phyloP scores from a whole-genome alignment of 2,888 invertebrate species.

The Pammene aurita region DNA sequence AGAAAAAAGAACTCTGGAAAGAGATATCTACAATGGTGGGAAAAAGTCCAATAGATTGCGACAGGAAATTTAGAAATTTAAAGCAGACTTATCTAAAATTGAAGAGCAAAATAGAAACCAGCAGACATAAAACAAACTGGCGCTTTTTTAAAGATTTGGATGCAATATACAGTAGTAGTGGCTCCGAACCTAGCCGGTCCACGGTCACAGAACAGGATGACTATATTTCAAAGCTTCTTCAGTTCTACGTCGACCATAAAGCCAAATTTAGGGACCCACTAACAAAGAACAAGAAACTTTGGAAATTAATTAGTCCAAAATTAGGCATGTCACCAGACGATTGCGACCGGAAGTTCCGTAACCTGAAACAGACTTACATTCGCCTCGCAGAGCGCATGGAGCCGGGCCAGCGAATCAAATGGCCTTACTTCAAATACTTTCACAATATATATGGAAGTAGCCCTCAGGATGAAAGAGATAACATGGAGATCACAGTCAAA shows the following conservation, averaged over 20 bases:
- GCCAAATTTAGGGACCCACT: conserved; percentile 68
- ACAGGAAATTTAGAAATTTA: conserved; percentile 75
- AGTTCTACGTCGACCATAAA: conserved; percentile 70
- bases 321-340: conserved; percentile 68
- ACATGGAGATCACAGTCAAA: conserved; percentile 58
- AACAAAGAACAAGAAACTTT: conserved; percentile 68
- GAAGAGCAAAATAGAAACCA: conserved; percentile 61
- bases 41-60: conserved; percentile 58
- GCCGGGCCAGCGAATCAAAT: conserved; percentile 63
- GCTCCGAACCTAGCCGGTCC: conserved; percentile 46
- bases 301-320: conserved; percentile 64
- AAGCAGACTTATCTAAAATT: conserved; percentile 74
- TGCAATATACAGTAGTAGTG: conserved; percentile 58
- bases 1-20: conserved; percentile 67
- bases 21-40: conserved; percentile 46
- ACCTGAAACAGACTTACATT: conserved; percentile 74
- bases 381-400: conserved; percentile 65
- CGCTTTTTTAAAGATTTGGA: conserved; percentile 73
- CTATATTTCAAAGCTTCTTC: conserved; percentile 67
- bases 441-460: conserved; percentile 66
- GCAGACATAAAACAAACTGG: conserved; percentile 68
- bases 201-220: conserved; percentile 58
- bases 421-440: conserved; percentile 74
- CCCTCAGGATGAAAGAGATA: conserved; percentile 46
- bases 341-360: conserved; percentile 74